These are phyloP conservation scores for Axea sp. DNA, from an alignment of 2,888 invertebrate species.

Conservation along the genomic window DNA sequence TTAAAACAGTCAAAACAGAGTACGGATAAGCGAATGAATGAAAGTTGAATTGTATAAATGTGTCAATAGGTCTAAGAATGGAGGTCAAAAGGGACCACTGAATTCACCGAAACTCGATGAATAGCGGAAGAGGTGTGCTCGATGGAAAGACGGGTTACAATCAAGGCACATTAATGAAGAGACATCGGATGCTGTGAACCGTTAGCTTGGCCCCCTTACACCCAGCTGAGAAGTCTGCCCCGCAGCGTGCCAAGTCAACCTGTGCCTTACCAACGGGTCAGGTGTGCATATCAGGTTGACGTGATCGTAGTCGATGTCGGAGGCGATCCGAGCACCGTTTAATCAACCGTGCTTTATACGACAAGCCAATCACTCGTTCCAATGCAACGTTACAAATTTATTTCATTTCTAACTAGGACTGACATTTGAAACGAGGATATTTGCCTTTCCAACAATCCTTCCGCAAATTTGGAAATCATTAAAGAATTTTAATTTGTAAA, in stretches of 20 bases:
- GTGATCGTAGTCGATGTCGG: slow-evolving; percentile 2
- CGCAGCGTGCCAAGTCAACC: slow-evolving; percentile 53
- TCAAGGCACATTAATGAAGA: slow-evolving; percentile 58
- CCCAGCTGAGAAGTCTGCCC: slow-evolving; percentile 67
- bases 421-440: too few relatives aligned
- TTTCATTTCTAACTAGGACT: too few relatives aligned
- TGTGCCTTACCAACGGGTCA: slow-evolving; percentile 67
- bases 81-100: slow-evolving; percentile 48
- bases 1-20: neutral
- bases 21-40: slow-evolving; percentile 18
- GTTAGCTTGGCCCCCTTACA: slow-evolving; percentile 77
- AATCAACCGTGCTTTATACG: too few relatives aligned
- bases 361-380: too few relatives aligned
- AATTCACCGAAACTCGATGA: slow-evolving; percentile 41
- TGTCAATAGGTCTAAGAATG: slow-evolving; percentile 46
- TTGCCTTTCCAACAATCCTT: too few relatives aligned
- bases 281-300: slow-evolving; percentile 56
- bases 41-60: slow-evolving; percentile 22
- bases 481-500: too few relatives aligned
- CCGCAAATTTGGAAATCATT: too few relatives aligned
- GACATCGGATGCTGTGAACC: slow-evolving; percentile 69
- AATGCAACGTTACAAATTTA: too few relatives aligned
- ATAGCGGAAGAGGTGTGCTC: slow-evolving; percentile 27
- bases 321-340: too few relatives aligned
- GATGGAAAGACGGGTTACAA: slow-evolving; percentile 51